Evolutionary conservation across 2,797 vertebrate species (phyloP).

Genomic region (Notoglanidium macrostoma): DNA sequence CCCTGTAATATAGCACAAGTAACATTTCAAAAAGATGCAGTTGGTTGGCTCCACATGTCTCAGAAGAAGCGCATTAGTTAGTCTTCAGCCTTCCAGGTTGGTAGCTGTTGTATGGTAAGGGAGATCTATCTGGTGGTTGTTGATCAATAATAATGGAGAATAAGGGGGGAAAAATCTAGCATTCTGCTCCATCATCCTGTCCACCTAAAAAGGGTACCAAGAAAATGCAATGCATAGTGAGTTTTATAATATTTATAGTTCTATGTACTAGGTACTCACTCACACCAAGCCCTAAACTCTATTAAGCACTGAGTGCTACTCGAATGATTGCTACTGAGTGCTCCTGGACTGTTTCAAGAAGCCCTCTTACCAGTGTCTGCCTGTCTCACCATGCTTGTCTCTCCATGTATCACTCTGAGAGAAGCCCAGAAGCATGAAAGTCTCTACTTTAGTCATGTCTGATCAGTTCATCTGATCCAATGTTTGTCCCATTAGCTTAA

Average conservation of each 20-base stretch:
- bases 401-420: constrained; percentile 35
- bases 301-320: constrained; percentile 6
- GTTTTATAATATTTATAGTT: not conserved
- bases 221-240: not conserved
- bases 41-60: not conserved
- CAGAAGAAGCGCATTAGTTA: not conserved
- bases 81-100: not conserved
- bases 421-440: constrained; percentile 58
- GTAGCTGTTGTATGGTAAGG: not conserved
- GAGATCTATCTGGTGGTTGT: not conserved
- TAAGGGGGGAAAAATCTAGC: not conserved
- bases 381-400: constrained; percentile 49
- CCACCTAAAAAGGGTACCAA: not conserved
- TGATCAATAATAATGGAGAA: not conserved
- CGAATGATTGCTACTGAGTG: constrained; percentile 3
- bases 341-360: not conserved
- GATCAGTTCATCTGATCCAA: constrained; percentile 48
- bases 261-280: not conserved
- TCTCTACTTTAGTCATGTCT: constrained; percentile 57
- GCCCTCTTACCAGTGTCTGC: constrained; percentile 28
- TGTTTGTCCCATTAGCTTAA: constrained; percentile 42
- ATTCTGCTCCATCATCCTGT: not conserved
- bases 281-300: constrained; percentile 1
- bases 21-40: not conserved
- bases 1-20: not conserved